These are phyloP conservation scores for Lasiurus borealis DNA, from an alignment of 2,113 vertebrate species.

Conservation along the genomic window DNA sequence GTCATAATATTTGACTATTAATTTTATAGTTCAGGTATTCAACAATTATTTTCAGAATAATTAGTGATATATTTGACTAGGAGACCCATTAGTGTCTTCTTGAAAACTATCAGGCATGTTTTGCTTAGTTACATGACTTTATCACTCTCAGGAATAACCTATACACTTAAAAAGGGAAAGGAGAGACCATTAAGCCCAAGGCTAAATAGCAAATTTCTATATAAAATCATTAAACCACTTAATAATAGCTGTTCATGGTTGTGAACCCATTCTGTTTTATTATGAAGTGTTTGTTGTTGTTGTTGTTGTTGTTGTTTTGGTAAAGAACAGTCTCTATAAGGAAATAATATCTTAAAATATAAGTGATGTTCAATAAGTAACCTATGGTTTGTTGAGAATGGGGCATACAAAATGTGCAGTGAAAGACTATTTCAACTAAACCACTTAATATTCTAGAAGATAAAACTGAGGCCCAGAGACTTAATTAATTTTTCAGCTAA, in stretches of 20 bases:
- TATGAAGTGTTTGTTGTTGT: background rate
- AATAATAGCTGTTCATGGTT: background rate
- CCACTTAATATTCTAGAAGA: background rate
- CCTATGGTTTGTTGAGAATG: background rate
- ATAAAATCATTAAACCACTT: background rate
- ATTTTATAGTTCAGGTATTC: background rate
- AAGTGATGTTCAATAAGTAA: background rate
- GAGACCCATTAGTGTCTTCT: slow-evolving; percentile 61
- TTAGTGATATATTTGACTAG: slow-evolving; percentile 57
- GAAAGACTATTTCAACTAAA: background rate
- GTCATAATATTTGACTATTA: background rate
- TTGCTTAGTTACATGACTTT: slow-evolving; percentile 58
- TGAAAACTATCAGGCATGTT: slow-evolving; percentile 49
- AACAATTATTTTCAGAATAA: slow-evolving; percentile 74
- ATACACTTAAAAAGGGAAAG: slow-evolving; percentile 16
- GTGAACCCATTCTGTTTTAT: slow-evolving; percentile 21
- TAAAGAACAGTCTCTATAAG: background rate
- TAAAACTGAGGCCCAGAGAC: background rate
- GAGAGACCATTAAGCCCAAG: background rate
- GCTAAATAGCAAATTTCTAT: background rate
- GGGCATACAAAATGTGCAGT: background rate
- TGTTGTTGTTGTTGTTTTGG: background rate
- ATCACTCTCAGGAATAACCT: background rate
- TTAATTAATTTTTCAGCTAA: background rate
- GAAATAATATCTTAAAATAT: slow-evolving; percentile 31